A percentile compares a stretch with the other conserved stretches of the same genome.
These are phyloP conservation scores for Phylloscopus collybita DNA, from an alignment of 2,797 vertebrate genomes.

Conservation along the genomic window DNA sequence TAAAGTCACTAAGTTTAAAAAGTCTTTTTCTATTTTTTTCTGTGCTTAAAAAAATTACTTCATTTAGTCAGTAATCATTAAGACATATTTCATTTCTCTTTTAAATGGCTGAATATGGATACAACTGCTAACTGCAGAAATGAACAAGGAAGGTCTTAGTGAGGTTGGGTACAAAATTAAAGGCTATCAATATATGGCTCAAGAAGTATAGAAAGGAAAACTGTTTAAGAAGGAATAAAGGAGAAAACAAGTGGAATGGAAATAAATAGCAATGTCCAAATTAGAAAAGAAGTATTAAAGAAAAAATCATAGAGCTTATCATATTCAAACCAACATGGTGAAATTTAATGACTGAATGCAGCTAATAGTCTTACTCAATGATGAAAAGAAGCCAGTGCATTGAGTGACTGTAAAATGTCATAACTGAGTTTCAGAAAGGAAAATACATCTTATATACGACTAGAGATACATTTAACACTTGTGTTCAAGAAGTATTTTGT, in stretches of 20 bases:
- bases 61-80: neutral
- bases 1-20: neutral
- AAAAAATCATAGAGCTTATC: neutral
- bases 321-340: neutral
- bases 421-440: neutral
- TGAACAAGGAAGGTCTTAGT: neutral
- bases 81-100: neutral
- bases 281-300: neutral
- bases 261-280: neutral
- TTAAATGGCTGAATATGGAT: neutral
- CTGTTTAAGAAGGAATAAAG: neutral
- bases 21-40: neutral
- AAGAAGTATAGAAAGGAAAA: neutral
- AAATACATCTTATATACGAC: neutral
- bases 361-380: neutral
- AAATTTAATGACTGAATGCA: neutral
- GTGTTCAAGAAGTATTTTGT: neutral
- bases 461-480: neutral
- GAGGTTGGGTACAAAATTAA: neutral
- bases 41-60: neutral
- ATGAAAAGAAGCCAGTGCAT: neutral
- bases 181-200: neutral
- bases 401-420: fast-evolving
- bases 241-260: neutral
- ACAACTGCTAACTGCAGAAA: neutral